Conservation (phyloP, 2,113 vertebrate genomes). For the Scalopus aquaticus region DNA sequence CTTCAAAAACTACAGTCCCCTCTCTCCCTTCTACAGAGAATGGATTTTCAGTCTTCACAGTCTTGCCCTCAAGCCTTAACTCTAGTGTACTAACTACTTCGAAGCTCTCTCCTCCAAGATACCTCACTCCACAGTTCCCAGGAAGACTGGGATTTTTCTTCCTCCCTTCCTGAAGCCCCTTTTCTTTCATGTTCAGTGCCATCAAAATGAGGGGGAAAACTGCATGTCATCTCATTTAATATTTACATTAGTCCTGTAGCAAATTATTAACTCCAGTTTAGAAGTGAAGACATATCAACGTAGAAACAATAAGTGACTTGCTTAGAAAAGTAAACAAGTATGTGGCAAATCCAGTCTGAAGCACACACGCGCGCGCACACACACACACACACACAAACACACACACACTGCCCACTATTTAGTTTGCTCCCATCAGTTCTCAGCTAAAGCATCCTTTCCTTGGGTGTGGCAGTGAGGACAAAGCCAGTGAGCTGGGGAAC, state of each 20-base stretch:
- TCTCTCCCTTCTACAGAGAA: background rate
- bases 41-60: background rate
- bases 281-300: background rate
- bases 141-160: background rate
- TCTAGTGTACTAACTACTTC: background rate
- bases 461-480: background rate
- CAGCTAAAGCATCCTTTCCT: background rate
- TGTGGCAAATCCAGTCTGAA: background rate
- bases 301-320: background rate
- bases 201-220: background rate
- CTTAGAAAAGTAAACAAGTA: background rate
- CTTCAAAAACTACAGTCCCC: background rate
- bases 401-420: background rate
- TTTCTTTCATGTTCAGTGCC: background rate
- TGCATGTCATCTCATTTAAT: background rate
- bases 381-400: no score
- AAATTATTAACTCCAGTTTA: background rate
- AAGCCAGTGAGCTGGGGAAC: background rate
- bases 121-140: background rate
- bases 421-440: background rate
- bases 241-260: background rate
- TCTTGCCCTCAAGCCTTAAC: background rate
- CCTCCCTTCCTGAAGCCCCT: background rate
- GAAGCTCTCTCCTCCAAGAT: background rate
- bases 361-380: background rate